phyloP scores from a whole-genome alignment of 2,888 invertebrate genomes.

The Nineta flava region DNA sequence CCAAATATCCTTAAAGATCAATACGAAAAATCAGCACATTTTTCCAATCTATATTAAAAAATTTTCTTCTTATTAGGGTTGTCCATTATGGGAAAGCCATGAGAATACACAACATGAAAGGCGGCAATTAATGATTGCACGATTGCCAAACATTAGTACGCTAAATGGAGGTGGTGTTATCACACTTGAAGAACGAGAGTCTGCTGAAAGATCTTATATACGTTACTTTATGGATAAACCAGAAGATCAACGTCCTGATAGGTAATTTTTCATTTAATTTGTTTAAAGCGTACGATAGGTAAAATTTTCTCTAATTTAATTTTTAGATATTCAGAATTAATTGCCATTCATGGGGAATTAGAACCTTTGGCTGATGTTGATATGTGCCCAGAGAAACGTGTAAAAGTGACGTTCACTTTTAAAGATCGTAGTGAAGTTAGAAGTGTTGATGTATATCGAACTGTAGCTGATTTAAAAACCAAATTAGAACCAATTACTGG shows the following conservation, averaged over 20 bases:
- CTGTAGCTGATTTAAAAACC: slow-evolving; percentile 66
- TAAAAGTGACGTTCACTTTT: slow-evolving; percentile 71
- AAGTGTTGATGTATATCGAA: slow-evolving; percentile 63
- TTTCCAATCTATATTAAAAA: too few relatives aligned
- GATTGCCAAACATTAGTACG: slow-evolving; percentile 69
- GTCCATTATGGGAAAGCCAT: slow-evolving; percentile 58
- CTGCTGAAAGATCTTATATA: slow-evolving; percentile 86
- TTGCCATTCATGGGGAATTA: slow-evolving; percentile 72
- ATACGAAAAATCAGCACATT: too few relatives aligned
- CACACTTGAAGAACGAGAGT: slow-evolving; percentile 70
- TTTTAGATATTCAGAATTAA: slow-evolving; percentile 63
- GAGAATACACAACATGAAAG: slow-evolving; percentile 82
- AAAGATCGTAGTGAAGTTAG: slow-evolving; percentile 58
- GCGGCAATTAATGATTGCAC: slow-evolving; percentile 70
- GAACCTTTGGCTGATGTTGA: slow-evolving; percentile 81
- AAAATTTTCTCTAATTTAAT: slow-evolving; percentile 12
- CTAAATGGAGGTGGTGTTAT: slow-evolving; percentile 83
- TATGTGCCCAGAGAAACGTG: slow-evolving; percentile 70
- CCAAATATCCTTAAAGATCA: too few relatives aligned
- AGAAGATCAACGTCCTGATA: slow-evolving; percentile 64
- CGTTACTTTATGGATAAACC: slow-evolving; percentile 82
- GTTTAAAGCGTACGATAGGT: not conserved
- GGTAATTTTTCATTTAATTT: slow-evolving; percentile 30
- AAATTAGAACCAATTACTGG: slow-evolving; percentile 67
- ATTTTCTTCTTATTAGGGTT: too few relatives aligned